Evolutionary conservation across 1,140 invertebrate species (phyloP), one percentile per base, ranked within the genome.

Genomic region (Drosophila littoralis): DNA sequence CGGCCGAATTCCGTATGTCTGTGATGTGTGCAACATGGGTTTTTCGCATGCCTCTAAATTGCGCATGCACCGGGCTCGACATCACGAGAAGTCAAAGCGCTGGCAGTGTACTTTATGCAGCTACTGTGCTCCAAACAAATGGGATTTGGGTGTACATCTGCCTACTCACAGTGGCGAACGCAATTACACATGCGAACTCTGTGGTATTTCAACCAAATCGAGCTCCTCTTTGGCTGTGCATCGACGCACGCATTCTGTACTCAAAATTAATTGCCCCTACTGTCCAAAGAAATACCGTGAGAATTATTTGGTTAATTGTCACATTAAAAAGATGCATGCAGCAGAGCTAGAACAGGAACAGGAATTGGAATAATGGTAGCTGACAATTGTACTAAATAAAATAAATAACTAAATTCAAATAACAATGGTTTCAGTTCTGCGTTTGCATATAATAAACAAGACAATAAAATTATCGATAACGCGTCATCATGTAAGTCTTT

Each of bases 131-230:
- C 45, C 72, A 3, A 71, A 33, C 8, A 81, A 79, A 15, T 79
- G 76, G 76, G 78, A 81, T 6, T 65, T 63, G 5, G 50, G 63
- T 0, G 33, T 36, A 3, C 78, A 81, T 32, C 28, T 75, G 28
- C n/a, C 22, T 7, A 58, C 52, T 9, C 78, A 81, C 15, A 58
- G 42, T 10, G 72, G 66, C 1, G 50, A 52, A 28, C 45, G 78
- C 0, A 78, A 79, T 15, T 81, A 54, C 28, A 66, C 43, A 28
- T 81, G 78, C 15, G 76, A 81, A 15, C 0, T 75, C 7, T 81
- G 78, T 35, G 78, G 78, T 1, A 17, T 66, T 0, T 65, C 43
- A 13, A 64, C 43, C 8, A 81, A 81, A 35, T 63, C 61, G 10
- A 79, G 52, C 32, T 70, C 78, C 1, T 45, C 71, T 0, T 13